Conservation (phyloP, 2,113 vertebrate species). For the Carassius gibelio region DNA sequence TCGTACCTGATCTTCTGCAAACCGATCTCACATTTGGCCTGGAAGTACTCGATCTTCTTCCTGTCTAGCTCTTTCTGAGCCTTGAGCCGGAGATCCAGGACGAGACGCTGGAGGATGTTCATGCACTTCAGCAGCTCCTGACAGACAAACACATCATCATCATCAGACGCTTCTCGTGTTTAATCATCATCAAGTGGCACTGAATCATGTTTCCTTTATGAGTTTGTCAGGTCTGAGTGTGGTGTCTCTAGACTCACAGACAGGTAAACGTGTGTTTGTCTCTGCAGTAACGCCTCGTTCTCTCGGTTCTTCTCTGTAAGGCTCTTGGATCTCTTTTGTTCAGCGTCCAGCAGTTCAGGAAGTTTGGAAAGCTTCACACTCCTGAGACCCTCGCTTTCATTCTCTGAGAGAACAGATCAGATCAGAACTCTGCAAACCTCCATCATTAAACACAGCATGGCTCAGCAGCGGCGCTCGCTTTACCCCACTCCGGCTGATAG, state of each 20-base stretch:
- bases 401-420: conserved; percentile 66
- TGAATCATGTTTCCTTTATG: too few relatives aligned
- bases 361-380: conserved; percentile 75
- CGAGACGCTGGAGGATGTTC: conserved; percentile 77
- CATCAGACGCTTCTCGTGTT: too few relatives aligned
- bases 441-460: not conserved
- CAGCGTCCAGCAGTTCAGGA: conserved; percentile 71
- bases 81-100: conserved; percentile 79
- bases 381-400: conserved; percentile 76
- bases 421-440: not conserved
- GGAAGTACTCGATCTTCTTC: conserved; percentile 82
- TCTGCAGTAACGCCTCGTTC: conserved; percentile 72
- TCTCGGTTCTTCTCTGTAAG: conserved; percentile 71
- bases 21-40: conserved; percentile 82
- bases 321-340: conserved; percentile 74
- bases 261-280: conserved; percentile 76
- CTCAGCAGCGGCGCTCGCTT: too few relatives aligned
- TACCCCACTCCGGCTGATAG: conserved; percentile 82
- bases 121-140: conserved; percentile 82
- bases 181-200: too few relatives aligned
- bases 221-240: not conserved
- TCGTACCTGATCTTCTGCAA: conserved; percentile 82
- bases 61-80: conserved; percentile 79
- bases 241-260: conserved; percentile 59
- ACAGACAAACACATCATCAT: not conserved